Percentiles rank a stretch among this genome's conserved stretches.
Evolutionary conservation across 1,140 invertebrate genomes (phyloP).

Genomic region (Conus betulinus): DNA sequence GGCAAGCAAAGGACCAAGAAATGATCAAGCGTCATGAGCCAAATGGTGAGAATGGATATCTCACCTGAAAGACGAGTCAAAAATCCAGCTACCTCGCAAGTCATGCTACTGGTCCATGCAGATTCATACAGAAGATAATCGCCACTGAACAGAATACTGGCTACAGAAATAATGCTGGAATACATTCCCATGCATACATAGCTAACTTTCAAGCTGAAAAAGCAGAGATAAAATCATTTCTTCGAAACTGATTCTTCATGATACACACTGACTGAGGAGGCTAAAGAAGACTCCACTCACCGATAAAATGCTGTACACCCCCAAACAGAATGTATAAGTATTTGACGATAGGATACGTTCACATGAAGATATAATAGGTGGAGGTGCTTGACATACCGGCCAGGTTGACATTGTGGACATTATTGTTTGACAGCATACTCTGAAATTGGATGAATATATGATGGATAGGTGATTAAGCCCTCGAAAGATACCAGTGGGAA

Average conservation of each 20-base stretch:
- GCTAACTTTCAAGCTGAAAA: conserved; percentile 47
- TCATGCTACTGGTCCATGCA: conserved; percentile 21
- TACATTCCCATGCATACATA: conserved; percentile 36
- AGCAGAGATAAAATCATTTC: conserved; percentile 40
- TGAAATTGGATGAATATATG: neutral
- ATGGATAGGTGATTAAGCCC: neutral
- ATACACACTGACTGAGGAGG: conserved; percentile 25
- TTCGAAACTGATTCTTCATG: neutral
- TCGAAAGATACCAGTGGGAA: neutral
- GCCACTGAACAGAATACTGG: conserved; percentile 23
- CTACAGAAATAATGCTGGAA: conserved; percentile 18
- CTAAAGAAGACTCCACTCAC: conserved; percentile 50
- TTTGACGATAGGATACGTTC: conserved; percentile 44
- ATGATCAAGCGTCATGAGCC: conserved; percentile 2
- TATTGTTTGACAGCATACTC: neutral
- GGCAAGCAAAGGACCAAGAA: neutral
- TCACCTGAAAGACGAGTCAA: neutral
- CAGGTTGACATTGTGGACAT: neutral
- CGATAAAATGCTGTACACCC: conserved; percentile 43
- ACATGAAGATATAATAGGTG: conserved; percentile 39
- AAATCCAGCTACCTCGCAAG: neutral
- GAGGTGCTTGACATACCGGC: neutral
- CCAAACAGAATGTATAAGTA: conserved; percentile 36
- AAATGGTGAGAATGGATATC: neutral
- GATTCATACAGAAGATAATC: conserved; percentile 43